A percentile compares a stretch with the other conserved stretches of the same genome.
These are phyloP conservation scores for Umimayanthus chanpuru DNA, from an alignment of 92 coral and sea anemone species.

Conservation along the genomic window DNA sequence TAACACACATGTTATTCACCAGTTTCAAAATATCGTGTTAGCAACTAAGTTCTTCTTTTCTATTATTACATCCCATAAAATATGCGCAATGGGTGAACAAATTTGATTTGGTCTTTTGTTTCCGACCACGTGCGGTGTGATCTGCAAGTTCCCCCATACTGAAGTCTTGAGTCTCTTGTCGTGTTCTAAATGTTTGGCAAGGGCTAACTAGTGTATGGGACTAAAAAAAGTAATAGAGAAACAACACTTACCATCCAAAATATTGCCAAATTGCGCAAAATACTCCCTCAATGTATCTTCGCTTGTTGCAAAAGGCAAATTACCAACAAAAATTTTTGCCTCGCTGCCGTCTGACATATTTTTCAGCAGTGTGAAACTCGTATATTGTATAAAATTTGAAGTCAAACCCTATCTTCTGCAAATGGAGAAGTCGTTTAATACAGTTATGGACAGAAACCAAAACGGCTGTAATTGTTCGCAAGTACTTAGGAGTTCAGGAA, in stretches of 20 bases:
- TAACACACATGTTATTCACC: too few relatives aligned
- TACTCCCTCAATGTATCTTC: neutral
- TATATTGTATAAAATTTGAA: neutral
- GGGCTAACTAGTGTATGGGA: neutral
- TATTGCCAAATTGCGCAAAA: neutral
- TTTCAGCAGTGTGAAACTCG: neutral
- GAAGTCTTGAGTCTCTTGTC: too few relatives aligned
- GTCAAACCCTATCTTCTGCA: neutral
- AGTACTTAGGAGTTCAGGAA: neutral
- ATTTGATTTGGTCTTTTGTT: neutral
- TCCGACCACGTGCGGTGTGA: neutral
- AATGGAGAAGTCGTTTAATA: neutral
- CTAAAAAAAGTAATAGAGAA: neutral
- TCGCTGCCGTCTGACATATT: conserved; percentile 4
- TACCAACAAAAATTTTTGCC: conserved; percentile 6
- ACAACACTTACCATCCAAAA: neutral
- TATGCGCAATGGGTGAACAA: neutral
- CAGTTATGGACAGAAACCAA: neutral
- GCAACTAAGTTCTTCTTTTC: neutral
- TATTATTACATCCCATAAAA: neutral
- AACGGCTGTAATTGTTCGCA: neutral
- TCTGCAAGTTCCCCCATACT: neutral
- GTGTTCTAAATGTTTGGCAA: neutral
- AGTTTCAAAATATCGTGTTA: neutral
- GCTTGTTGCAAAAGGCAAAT: neutral